Evolutionary conservation across 2,797 vertebrate genomes (phyloP).

Genomic region (Potorous gilbertii): DNA sequence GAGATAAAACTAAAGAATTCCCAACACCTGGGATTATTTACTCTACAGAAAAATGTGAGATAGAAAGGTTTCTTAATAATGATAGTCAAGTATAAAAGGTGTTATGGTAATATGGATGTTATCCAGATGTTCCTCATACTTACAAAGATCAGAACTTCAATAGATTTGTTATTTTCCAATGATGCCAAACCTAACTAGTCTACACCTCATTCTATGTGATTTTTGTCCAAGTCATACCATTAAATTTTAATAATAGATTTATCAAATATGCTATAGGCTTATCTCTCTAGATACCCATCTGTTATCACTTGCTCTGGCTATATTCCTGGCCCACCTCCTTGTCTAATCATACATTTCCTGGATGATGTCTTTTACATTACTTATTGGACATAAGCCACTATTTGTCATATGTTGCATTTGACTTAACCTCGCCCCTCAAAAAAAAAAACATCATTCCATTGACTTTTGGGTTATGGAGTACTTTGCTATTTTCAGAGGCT

Average conservation of each 20-base stretch:
- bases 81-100: conserved; percentile 25
- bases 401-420: background rate
- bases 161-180: background rate
- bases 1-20: conserved; percentile 35
- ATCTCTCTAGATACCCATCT: background rate
- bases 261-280: background rate
- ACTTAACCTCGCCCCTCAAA: background rate
- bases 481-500: background rate
- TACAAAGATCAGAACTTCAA: background rate
- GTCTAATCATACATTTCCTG: background rate
- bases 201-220: background rate
- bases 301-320: background rate
- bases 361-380: background rate
- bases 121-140: background rate
- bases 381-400: background rate
- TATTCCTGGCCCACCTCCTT: background rate
- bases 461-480: background rate
- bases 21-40: conserved; percentile 11
- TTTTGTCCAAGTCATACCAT: background rate
- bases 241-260: background rate
- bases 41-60: background rate
- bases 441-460: background rate
- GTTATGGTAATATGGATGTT: background rate
- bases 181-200: background rate
- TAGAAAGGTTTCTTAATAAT: conserved; percentile 2